Conservation (phyloP, 2,888 invertebrate genomes). For the Lepidocyrtoides sp. region DNA sequence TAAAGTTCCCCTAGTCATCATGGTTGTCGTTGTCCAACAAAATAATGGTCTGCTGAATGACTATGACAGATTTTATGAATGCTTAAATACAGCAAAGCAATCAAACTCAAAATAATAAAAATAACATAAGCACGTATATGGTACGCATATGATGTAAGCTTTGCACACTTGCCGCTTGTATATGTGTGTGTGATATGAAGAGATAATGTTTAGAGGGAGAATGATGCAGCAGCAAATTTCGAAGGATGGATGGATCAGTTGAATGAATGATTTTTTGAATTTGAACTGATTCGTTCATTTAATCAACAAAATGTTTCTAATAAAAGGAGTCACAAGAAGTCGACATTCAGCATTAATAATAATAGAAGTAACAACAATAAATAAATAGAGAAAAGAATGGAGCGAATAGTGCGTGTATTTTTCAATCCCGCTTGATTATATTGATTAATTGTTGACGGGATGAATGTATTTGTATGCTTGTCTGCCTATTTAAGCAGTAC, state of each 20-base stretch:
- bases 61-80: conserved; percentile 58
- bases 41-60: conserved; percentile 38
- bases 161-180: background rate
- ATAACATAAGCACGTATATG: too few relatives aligned
- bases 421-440: conserved; percentile 54
- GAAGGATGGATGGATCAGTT: conserved; percentile 24
- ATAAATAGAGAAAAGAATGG: too few relatives aligned
- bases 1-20: conserved; percentile 44
- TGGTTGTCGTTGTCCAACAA: conserved; percentile 36
- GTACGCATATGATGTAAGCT: too few relatives aligned
- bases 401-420: conserved; percentile 1
- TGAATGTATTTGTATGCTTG: conserved; percentile 10
- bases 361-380: background rate
- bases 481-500: background rate
- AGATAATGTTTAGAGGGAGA: conserved; percentile 21
- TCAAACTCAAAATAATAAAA: background rate
- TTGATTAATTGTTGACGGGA: conserved; percentile 68
- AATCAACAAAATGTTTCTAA: conserved; percentile 43
- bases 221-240: conserved; percentile 51
- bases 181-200: background rate
- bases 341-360: conserved; percentile 35
- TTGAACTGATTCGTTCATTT: conserved; percentile 62
- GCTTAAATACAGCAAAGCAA: conserved; percentile 33
- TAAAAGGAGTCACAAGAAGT: conserved; percentile 47
- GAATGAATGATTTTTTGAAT: conserved; percentile 35